phyloP scores from a whole-genome alignment of 2,888 invertebrate species.

The Agriopis leucophaearia region DNA sequence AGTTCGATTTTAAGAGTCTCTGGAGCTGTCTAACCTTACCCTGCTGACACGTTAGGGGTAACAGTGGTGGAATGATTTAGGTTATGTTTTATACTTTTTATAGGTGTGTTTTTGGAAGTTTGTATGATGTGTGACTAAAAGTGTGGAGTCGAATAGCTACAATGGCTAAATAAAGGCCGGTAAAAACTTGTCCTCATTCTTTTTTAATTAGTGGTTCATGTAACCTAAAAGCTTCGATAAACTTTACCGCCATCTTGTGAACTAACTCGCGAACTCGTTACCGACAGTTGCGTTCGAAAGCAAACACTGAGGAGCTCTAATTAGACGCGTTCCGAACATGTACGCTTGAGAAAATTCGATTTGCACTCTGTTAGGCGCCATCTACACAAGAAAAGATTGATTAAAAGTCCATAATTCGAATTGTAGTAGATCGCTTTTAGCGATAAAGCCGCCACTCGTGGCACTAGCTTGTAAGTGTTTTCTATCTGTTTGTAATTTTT shows the following conservation, averaged over 20 bases:
- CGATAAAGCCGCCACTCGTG: too few species aligned
- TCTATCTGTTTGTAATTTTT: too few species aligned
- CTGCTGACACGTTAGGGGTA: too few species aligned
- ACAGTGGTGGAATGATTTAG: too few species aligned
- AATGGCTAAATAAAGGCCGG: not conserved
- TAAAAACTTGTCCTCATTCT: not conserved
- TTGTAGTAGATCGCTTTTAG: too few species aligned
- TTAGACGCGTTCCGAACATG: conserved; percentile 35
- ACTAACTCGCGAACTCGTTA: conserved; percentile 23
- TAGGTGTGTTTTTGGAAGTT: too few species aligned
- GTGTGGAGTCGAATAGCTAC: too few species aligned
- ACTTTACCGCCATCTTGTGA: conserved; percentile 23
- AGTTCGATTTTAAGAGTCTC: too few species aligned
- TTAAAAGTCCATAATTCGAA: not conserved
- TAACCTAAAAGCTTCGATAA: conserved; percentile 5
- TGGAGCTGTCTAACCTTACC: too few species aligned
- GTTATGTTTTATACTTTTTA: too few species aligned
- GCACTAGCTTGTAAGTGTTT: too few species aligned
- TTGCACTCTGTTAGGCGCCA: conserved; percentile 18
- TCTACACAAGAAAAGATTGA: conserved; percentile 7
- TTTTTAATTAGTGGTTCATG: conserved; percentile 16
- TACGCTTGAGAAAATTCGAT: conserved; percentile 33
- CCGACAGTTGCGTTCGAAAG: conserved; percentile 28
- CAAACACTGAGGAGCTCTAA: conserved; percentile 28
- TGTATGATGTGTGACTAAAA: too few species aligned